Evolutionary conservation across 2,113 vertebrate species (phyloP).

Genomic region (Mungos mungo): DNA sequence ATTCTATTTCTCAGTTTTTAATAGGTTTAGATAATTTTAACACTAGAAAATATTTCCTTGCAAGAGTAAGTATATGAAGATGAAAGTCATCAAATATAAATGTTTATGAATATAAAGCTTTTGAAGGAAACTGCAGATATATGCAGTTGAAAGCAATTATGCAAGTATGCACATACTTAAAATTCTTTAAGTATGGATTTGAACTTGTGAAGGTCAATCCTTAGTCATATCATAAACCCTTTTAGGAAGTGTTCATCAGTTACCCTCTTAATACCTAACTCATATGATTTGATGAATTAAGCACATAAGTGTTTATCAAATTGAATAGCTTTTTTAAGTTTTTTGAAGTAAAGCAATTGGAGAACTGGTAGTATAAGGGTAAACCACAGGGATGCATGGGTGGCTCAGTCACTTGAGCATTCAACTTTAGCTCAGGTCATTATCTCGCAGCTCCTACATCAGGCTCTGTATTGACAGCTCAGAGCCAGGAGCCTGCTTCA

Average conservation of each 20-base stretch:
- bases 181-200: background rate
- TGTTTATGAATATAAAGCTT: background rate
- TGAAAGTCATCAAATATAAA: background rate
- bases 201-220: background rate
- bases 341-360: background rate
- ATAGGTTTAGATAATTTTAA: background rate
- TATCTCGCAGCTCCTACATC: too few species aligned
- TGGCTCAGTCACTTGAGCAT: too few species aligned
- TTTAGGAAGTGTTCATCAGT: background rate
- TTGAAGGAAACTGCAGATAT: conserved; percentile 10
- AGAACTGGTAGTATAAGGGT: background rate
- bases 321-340: background rate
- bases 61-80: background rate
- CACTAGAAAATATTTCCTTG: conserved; percentile 12
- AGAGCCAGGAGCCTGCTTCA: too few species aligned
- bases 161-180: background rate
- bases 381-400: background rate
- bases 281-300: background rate
- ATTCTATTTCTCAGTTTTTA: conserved; percentile 45
- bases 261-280: background rate
- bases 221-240: background rate
- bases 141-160: background rate
- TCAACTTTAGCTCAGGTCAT: too few species aligned
- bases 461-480: too few species aligned
- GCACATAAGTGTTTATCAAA: background rate